Percentiles rank a stretch among this genome's conserved stretches.
Evolutionary conservation across 2,888 invertebrate species (phyloP).

Genomic region (Myopa testacea): DNA sequence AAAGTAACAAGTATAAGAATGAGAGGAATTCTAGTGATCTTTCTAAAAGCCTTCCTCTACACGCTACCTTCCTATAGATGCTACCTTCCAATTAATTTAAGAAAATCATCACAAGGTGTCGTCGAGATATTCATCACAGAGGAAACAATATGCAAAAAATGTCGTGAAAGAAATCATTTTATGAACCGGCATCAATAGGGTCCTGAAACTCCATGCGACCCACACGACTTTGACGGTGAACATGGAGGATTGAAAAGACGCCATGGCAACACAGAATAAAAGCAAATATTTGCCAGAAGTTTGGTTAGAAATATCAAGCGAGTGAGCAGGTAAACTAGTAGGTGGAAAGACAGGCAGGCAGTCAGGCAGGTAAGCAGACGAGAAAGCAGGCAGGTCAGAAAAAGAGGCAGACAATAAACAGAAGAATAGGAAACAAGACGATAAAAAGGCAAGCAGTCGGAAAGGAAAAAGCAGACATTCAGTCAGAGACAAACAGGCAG

Average conservation of each 20-base stretch:
- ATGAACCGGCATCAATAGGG: background rate
- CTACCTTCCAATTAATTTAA: constrained; percentile 11
- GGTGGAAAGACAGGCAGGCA: too few relatives aligned
- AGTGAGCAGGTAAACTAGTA: constrained; percentile 1
- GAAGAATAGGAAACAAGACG: background rate
- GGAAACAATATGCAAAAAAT: background rate
- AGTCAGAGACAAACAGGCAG: background rate
- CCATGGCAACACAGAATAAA: background rate
- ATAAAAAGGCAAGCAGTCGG: background rate
- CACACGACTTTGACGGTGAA: background rate
- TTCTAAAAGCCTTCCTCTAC: too few relatives aligned
- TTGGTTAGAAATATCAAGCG: constrained; percentile 18
- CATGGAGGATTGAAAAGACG: background rate
- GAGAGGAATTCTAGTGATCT: too few relatives aligned
- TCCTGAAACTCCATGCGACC: background rate
- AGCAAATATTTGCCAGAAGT: constrained; percentile 24
- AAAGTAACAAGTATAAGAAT: too few relatives aligned
- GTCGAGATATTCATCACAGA: constrained; percentile 1
- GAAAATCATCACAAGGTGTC: background rate
- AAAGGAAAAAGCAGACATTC: background rate
- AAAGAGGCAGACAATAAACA: background rate
- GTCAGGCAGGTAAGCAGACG: background rate
- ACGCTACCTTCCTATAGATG: too few relatives aligned
- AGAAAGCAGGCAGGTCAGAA: background rate
- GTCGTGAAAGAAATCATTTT: constrained; percentile 5